Evolutionary conservation across 1,140 invertebrate genomes (phyloP), one percentile per base, ranked within the genome.

Genomic region (Caenorhabditis brenneri): DNA sequence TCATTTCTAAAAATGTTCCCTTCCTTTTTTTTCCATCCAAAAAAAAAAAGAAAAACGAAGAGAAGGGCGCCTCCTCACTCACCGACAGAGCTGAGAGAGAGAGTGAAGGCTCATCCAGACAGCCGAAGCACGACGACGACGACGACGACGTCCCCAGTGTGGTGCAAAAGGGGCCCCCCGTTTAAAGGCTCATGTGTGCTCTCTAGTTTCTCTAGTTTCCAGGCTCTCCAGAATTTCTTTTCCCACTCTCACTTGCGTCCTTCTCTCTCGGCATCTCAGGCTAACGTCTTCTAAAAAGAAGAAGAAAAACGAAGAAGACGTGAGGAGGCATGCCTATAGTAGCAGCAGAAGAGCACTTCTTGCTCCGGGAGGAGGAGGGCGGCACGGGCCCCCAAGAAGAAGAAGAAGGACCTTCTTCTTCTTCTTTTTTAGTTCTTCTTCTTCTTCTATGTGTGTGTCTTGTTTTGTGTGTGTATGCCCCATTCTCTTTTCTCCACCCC

Each of bases 311-410:
- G 51, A 27, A 55, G 53, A 27, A 15, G 53, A 42, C n/a, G n/a
- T n/a, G n/a, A n/a, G 53, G 24, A 55, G 53, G 22, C 53, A 27
- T 55, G 53, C 53, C 53, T 51, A 51, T 51, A 51, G 48, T 51
- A 51, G 48, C n/a, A n/a, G 53, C n/a, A n/a, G 53, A 55, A 55
- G 53, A 55, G 53, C 53, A 55, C 53, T 55, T 55, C 49, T 51
- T 55, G 22, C n/a, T 3, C 12, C 53, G 22, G 53, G 53, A 15
- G 27, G 53, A 55, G 39, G 39, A 42, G 39, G 12, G 5, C 39
- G 39, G 5, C 39, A 12, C 39, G 39, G 5, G 5, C 39, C 39
- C 5, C 39, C 5, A 12, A 55, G 24, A 55, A 55, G 53, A 55
- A 55, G 53, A 55, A 55, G 53, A 55, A 55, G 53, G 22, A 12